phyloP scores from a whole-genome alignment of 1,140 invertebrate genomes.

The Popillia japonica region DNA sequence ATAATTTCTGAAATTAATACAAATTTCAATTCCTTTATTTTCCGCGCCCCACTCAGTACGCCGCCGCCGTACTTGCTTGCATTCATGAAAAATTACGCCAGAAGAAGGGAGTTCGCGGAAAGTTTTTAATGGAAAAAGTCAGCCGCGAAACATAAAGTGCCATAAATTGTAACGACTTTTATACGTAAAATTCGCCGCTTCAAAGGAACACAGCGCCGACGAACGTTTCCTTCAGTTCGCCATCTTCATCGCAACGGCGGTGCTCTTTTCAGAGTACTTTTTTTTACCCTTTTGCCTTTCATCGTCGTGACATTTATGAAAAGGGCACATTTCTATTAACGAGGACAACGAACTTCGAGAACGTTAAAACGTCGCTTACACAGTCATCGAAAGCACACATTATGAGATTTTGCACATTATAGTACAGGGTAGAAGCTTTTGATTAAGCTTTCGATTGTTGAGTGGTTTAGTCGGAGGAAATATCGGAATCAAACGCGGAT shows the following conservation, averaged over 20 bases:
- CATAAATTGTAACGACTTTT: slow-evolving; percentile 30
- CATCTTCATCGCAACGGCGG: slow-evolving; percentile 4
- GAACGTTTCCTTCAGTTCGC: slow-evolving; percentile 17
- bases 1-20: too few relatives aligned
- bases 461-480: too few relatives aligned
- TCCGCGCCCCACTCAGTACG: too few relatives aligned
- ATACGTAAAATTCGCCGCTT: slow-evolving; percentile 16
- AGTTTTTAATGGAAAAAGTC: slow-evolving; percentile 30
- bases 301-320: slow-evolving; percentile 28
- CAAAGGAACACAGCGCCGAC: background rate
- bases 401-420: slow-evolving; percentile 18
- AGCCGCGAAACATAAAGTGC: slow-evolving; percentile 32
- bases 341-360: slow-evolving; percentile 5
- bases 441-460: too few relatives aligned
- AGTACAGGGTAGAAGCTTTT: too few relatives aligned
- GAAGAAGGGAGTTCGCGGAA: background rate
- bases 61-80: too few relatives aligned
- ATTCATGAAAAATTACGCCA: slow-evolving; percentile 20
- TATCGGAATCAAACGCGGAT: too few relatives aligned
- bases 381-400: slow-evolving; percentile 21
- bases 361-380: background rate
- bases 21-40: too few relatives aligned
- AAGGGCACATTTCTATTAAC: slow-evolving; percentile 9
- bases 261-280: slow-evolving; percentile 20
- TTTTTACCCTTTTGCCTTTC: slow-evolving; percentile 16